phyloP scores from a whole-genome alignment of 2,888 invertebrate species.

The Serripes groenlandicus region DNA sequence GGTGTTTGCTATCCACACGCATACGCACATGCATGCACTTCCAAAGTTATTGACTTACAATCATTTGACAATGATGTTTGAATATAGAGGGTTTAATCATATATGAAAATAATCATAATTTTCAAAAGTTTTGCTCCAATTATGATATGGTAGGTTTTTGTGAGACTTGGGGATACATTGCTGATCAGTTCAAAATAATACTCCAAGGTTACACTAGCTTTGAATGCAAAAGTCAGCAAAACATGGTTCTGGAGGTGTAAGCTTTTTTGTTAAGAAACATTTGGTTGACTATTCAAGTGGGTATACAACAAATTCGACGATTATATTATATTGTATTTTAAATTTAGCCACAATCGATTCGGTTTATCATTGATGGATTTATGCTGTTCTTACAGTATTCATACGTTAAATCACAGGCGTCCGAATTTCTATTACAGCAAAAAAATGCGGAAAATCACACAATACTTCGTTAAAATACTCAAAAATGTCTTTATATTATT shows the following conservation, averaged over 20 bases:
- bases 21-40: too few relatives aligned
- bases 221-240: constrained; percentile 4
- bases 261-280: neutral
- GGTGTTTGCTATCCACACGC: too few relatives aligned
- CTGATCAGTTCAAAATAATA: constrained; percentile 5
- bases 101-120: constrained; percentile 16
- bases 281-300: neutral
- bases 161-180: constrained; percentile 22
- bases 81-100: constrained; percentile 17
- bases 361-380: too few relatives aligned
- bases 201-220: constrained; percentile 4
- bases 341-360: constrained; percentile 9
- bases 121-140: neutral
- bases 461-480: too few relatives aligned
- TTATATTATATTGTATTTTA: constrained; percentile 12
- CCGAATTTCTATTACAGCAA: too few relatives aligned
- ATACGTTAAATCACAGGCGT: too few relatives aligned
- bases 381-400: too few relatives aligned
- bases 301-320: neutral
- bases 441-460: too few relatives aligned
- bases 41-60: too few relatives aligned
- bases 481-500: too few relatives aligned
- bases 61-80: too few relatives aligned
- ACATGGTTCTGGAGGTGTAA: constrained; percentile 14
- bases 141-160: constrained; percentile 20